Conservation (phyloP, 2,113 vertebrate species). For the Rhombomys opimus region DNA sequence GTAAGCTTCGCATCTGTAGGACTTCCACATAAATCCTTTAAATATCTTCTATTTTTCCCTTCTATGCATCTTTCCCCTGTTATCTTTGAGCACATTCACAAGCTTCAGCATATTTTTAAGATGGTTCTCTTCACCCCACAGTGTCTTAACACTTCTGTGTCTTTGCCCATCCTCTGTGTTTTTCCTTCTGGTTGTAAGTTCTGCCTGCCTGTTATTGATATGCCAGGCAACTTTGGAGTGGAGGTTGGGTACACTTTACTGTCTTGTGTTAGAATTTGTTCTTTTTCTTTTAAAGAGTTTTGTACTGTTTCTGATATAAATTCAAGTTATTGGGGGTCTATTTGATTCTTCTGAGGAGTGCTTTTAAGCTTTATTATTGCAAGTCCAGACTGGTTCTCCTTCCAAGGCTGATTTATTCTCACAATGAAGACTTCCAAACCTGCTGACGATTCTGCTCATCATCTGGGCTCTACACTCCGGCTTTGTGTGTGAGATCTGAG, state of each 20-base stretch:
- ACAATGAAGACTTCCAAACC: neutral
- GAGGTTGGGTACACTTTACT: neutral
- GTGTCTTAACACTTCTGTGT: neutral
- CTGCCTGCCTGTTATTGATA: neutral
- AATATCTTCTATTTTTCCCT: constrained; percentile 31
- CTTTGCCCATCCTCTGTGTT: neutral
- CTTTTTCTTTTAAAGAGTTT: constrained; percentile 57
- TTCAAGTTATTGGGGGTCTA: neutral
- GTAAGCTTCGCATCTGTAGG: neutral
- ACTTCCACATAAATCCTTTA: neutral
- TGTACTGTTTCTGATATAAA: constrained; percentile 38
- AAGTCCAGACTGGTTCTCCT: neutral
- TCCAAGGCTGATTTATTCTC: neutral
- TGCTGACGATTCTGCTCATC: neutral
- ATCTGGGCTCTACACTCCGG: neutral
- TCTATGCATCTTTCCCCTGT: neutral
- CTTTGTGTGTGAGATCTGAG: neutral
- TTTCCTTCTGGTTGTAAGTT: neutral
- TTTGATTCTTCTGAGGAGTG: neutral
- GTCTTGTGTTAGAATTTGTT: neutral
- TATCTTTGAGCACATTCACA: neutral
- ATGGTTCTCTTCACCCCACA: neutral
- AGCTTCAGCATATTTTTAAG: constrained; percentile 27
- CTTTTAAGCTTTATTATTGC: neutral
- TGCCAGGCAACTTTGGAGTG: neutral